Evolutionary conservation across 1,140 invertebrate species (phyloP), one percentile per base, ranked within the genome.

Genomic region (Drosophila novamexicana): DNA sequence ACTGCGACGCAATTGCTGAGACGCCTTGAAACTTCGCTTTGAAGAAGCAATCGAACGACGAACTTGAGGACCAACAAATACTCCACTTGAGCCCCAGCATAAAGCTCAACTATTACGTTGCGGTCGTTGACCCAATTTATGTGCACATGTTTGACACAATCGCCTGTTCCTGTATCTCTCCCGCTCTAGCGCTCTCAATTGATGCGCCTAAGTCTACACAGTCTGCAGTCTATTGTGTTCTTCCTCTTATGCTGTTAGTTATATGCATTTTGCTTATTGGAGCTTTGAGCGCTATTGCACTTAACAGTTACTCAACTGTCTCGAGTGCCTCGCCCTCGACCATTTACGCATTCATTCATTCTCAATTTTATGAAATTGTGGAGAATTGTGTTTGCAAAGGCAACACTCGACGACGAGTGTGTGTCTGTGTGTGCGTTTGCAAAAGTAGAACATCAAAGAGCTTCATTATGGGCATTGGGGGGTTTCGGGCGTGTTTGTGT

Each of bases 41-140:
- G 34, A 54, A 53, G 29, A 39, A 40, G 58, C 40, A 66, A 49
- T 56, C 9, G 44, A 59, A 49, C 40, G 40, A 39, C 18, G 44
- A 52, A 59, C 56, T 3, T 29, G 36, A 32, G 32, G 14, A 61
- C 12, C 5, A 39, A 32, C 45, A 44, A 61, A 58, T 44, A 44
- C 65, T 67, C 57, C 63, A 54, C 52, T 66, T 22, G 54, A 54
- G 59, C 66, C 45, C 29, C 22, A 36, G 7, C 10, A 6, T 36
- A 54, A 45, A 44, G 34, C 54, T 68, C 57, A 65, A 88, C 82
- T 88, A 89, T 66, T 84, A 71, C 85, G 81, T 70, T 53, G 85
- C 81, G 81, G 86, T 90, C 86, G 79, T 86, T 90, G 86, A 90
- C 86, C 86, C 71, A 90, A 84, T 89, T 88, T 53, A 62, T 58